Evolutionary conservation across 2,888 invertebrate genomes (phyloP), one percentile per base, ranked within the genome.

Genomic region (Trachelus stipa): DNA sequence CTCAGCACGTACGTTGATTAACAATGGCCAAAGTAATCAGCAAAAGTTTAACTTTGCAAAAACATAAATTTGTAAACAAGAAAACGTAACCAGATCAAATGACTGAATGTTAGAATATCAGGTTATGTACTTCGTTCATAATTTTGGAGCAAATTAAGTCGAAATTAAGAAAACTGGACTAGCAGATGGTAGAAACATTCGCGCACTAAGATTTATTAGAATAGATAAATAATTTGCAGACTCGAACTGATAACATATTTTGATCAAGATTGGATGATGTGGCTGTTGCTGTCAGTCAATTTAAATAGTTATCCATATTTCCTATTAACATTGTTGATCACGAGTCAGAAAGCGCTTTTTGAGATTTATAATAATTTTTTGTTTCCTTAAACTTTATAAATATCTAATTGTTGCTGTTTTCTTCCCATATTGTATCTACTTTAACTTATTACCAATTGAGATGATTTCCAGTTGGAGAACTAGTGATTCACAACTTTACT

Each of bases 211-310:
- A 15, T n/a, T 73, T 76, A 73, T 75, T 37, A 73, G 37, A 79
- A 81, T 75, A 83, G 77, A 86, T 82, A 83, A 86, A 82, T 75
- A 77, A 75, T 73, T 73, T 68, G 73, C 75, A 82, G 79, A 81
- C 78, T 79, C 68, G 77, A 79, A 82, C 82, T 83, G 83, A 87
- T 84, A 81, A 81, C 80, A 81, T 83, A 82, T 84, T 87, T 85
- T 82, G 79, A 82, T 85, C 85, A 87, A 87, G 87, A 85, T 83
- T 85, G 85, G 83, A 84, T 87, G 87, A 87, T 86, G 87, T 88
- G 87, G 86, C 85, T 83, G 37, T 56, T 56, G 56, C 83, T 83
- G 84, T 87, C 84, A 85, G 79, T 86, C 71, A 71, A 34, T 34
- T 71, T 34, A 23, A 71, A 71, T 71, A 31, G 33, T 31, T 71